Percentiles rank a stretch among this genome's conserved stretches.
Conservation (phyloP, 2,113 vertebrate species). For the Vanacampus margaritifer region DNA sequence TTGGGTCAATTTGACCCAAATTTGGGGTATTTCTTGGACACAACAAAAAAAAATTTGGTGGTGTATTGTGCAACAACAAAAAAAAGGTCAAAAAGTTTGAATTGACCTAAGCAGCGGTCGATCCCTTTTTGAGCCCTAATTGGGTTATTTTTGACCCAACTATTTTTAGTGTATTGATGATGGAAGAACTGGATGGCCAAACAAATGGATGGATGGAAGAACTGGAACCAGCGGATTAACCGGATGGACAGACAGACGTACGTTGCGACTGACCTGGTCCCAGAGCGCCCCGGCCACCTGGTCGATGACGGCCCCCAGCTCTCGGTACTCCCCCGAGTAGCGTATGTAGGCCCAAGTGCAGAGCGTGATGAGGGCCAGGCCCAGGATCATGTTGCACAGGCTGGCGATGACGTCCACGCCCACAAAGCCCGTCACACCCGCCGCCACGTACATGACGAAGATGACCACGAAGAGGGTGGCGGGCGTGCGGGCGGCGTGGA, state of each 20-base stretch:
- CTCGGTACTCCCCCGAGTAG: constrained; percentile 96
- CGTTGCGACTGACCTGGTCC: constrained; percentile 85
- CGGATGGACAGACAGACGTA: not conserved
- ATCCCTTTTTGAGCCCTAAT: no score
- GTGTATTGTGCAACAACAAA: no score
- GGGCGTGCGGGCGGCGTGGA: constrained; percentile 95
- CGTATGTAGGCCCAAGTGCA: constrained; percentile 99
- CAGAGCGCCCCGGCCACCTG: constrained; percentile 96
- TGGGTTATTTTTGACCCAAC: no score
- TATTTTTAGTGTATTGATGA: no score
- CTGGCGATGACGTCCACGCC: constrained; percentile 97
- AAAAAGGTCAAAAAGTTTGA: no score
- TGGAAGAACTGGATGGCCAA: no score
- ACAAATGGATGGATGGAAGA: no score
- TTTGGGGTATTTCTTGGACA: no score
- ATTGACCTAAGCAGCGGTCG: no score
- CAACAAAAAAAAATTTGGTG: no score
- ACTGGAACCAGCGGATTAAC: not conserved
- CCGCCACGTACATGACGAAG: constrained; percentile 94
- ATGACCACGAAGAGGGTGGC: constrained; percentile 98
- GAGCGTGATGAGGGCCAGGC: constrained; percentile 93
- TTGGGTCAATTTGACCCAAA: no score
- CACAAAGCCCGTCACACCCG: constrained; percentile 93
- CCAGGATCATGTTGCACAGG: constrained; percentile 97
- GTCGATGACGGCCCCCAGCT: constrained; percentile 96